A percentile compares a stretch with the other conserved stretches of the same genome.
Conservation (phyloP, 2,888 invertebrate genomes). For the Napeogenes inachia region DNA sequence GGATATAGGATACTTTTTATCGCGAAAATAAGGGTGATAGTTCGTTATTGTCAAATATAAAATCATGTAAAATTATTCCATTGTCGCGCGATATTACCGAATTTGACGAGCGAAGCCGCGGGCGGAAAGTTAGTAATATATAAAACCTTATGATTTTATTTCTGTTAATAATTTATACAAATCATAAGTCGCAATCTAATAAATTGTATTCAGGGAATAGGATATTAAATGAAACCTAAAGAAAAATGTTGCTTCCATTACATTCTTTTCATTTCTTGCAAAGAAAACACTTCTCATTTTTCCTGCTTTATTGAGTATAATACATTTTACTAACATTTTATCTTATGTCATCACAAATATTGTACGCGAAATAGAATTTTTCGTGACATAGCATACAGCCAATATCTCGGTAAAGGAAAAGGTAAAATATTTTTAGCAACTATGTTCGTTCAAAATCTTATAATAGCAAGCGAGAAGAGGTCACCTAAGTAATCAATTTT, state of each 20-base stretch:
- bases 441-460: conserved; percentile 1
- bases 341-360: conserved; percentile 7
- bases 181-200: no score
- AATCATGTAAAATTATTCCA: no score
- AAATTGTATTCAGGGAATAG: no score
- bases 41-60: no score
- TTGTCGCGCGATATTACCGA: no score
- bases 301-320: conserved; percentile 6
- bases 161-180: no score
- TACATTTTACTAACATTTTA: conserved; percentile 7
- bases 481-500: background rate
- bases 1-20: no score
- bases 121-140: no score
- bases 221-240: background rate
- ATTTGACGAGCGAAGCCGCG: no score
- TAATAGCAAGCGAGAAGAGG: background rate
- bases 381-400: conserved; percentile 5
- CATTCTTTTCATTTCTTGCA: background rate
- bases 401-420: conserved; percentile 2
- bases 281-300: conserved; percentile 3
- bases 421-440: conserved; percentile 2
- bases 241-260: background rate
- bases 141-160: no score
- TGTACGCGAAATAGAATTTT: conserved; percentile 4
- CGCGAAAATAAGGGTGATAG: no score